Percentiles rank a stretch among this genome's conserved stretches.
Conservation (phyloP, 2,797 vertebrate genomes). For the Eulemur rubriventer region DNA sequence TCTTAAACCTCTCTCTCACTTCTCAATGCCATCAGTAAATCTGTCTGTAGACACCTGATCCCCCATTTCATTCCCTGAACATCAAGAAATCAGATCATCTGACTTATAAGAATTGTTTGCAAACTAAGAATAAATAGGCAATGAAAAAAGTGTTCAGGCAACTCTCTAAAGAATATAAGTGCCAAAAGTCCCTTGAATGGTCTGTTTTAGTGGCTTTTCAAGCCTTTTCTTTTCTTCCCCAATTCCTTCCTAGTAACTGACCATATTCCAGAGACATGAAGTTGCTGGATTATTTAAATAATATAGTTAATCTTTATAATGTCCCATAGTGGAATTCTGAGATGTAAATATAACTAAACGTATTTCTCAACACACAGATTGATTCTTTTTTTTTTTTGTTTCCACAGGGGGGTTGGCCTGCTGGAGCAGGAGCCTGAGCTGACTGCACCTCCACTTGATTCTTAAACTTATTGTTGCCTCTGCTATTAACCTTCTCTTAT, state of each 20-base stretch:
- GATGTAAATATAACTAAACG: not conserved
- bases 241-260: not conserved
- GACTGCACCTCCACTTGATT: not conserved
- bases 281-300: not conserved
- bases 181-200: not conserved
- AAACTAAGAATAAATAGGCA: not conserved
- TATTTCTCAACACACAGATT: not conserved
- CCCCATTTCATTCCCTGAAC: not conserved
- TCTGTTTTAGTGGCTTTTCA: not conserved
- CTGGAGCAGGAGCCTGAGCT: not conserved
- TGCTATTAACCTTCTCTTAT: slow-evolving; percentile 15
- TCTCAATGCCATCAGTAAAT: not conserved
- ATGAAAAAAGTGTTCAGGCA: not conserved
- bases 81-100: slow-evolving; percentile 29
- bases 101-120: not conserved
- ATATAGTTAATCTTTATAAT: slow-evolving; percentile 3
- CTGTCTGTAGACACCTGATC: not conserved
- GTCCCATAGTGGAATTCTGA: not conserved
- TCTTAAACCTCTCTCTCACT: not conserved
- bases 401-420: not conserved
- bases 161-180: not conserved
- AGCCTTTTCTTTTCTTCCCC: not conserved
- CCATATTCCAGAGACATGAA: not conserved
- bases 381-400: not conserved
- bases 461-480: not conserved